Conservation (phyloP, 2,888 invertebrate species). For the Lutraria lutraria region DNA sequence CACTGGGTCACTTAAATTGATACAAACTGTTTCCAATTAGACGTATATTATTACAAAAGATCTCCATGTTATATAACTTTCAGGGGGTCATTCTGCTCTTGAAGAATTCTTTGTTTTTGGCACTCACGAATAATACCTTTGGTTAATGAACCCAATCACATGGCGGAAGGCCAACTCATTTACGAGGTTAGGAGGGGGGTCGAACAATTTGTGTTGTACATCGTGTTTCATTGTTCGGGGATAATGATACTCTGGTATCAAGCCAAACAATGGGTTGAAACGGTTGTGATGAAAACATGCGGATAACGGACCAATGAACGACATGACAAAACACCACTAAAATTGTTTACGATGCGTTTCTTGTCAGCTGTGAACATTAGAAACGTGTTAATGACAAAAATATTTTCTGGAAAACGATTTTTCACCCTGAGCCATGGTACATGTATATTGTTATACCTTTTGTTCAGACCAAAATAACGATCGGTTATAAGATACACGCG, state of each 20-base stretch:
- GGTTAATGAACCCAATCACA: not conserved
- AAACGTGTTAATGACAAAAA: not conserved
- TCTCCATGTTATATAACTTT: not conserved
- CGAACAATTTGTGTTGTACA: not conserved
- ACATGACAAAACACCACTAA: not conserved
- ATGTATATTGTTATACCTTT: too few relatives aligned
- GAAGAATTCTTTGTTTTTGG: not conserved
- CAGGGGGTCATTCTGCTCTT: not conserved
- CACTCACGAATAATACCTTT: not conserved
- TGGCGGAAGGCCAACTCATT: slow-evolving; percentile 2
- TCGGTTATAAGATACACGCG: too few relatives aligned
- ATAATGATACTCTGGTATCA: not conserved
- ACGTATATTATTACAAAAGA: not conserved
- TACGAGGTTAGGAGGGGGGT: slow-evolving; percentile 10
- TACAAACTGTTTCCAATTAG: not conserved
- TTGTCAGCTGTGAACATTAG: not conserved
- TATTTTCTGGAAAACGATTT: not conserved
- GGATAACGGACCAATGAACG: not conserved
- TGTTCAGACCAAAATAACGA: too few relatives aligned
- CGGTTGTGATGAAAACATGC: not conserved
- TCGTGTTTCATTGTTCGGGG: not conserved
- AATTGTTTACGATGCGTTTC: not conserved
- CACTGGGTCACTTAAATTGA: not conserved
- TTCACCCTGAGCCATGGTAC: not conserved
- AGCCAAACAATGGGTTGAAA: not conserved